Conservation (phyloP, 2,888 invertebrate genomes). For the Scaptomyza polygonia region DNA sequence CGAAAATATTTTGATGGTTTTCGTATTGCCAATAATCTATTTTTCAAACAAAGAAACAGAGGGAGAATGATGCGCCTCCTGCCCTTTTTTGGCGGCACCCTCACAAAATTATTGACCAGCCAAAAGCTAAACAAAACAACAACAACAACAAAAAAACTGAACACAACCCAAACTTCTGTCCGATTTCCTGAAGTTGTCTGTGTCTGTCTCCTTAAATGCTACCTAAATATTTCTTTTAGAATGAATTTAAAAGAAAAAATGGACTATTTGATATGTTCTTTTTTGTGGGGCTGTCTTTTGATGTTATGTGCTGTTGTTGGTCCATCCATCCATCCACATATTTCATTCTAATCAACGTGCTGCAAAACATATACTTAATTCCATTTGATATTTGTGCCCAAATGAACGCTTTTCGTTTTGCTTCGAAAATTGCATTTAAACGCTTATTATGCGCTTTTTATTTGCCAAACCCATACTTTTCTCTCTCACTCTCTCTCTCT, state of each 20-base stretch:
- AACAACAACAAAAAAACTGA: conserved; percentile 18
- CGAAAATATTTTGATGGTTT: conserved; percentile 63
- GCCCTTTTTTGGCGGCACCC: conserved; percentile 81
- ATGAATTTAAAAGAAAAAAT: conserved; percentile 38
- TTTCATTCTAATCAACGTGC: conserved; percentile 78
- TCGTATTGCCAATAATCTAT: conserved; percentile 78
- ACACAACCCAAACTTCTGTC: conserved; percentile 35
- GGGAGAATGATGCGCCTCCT: conserved; percentile 41
- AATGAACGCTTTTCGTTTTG: conserved; percentile 60
- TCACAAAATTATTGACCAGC: conserved; percentile 83
- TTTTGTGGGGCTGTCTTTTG: conserved; percentile 22
- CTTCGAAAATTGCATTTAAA: conserved; percentile 82
- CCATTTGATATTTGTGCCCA: conserved; percentile 69
- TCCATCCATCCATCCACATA: conserved; percentile 45
- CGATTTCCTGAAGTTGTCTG: conserved; percentile 63
- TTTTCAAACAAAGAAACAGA: conserved; percentile 62
- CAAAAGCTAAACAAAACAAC: conserved; percentile 38
- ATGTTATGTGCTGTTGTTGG: conserved; percentile 12
- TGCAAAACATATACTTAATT: conserved; percentile 75
- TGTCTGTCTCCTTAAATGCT: conserved; percentile 74
- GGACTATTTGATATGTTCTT: conserved; percentile 51
- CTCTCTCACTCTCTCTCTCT: conserved; percentile 1
- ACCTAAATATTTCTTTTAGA: conserved; percentile 77
- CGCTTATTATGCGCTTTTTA: conserved; percentile 83
- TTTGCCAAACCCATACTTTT: conserved; percentile 74